Base-by-base conservation (phyloP, 2,888 invertebrate genomes). In the Oxystoma pomonae region DNA sequence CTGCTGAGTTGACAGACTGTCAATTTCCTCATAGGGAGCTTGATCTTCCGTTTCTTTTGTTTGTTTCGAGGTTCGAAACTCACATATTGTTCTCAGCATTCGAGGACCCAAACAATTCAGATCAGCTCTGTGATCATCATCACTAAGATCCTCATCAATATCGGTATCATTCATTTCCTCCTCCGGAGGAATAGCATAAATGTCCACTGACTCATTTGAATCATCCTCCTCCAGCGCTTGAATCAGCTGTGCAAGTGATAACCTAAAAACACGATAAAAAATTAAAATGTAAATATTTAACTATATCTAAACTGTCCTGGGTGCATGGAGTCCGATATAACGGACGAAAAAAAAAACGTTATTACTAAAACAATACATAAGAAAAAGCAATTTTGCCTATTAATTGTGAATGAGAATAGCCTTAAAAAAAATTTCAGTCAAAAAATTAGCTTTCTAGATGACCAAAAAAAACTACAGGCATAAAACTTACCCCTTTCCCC, bases 31-130 rank as follows among this genome's bases (percentile, higher is more conserved):
- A n/a, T n/a, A n/a, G n/a, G n/a, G n/a, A n/a, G n/a, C n/a, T n/a
- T n/a, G n/a, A n/a, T n/a, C n/a, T n/a, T n/a, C n/a, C n/a, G n/a
- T 16, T 7, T 55, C 16, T 16, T 9, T 16, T 55, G 9, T 55
- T 55, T 16, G 9, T 16, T 17, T 9, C 9, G 17, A 16, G 9
- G 16, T 7, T 12, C 7, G 9, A 16, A 21, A 7, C 16, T 57
- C 57, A 57, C 57, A 57, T 9, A 9, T 9, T 16, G 20, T 21
- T 16, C 21, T 9, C 12, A 57, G 16, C 20, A 57, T 57, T 21
- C 16, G 19, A 21, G 57, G 57, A 16, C 57, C 57, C 20, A 57
- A 57, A 57, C 57, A 57, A 16, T 57, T 57, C 22, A 57, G 21
- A 21, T 57, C 57, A 12, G 21, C 57, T 16, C 9, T 12, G 16